phyloP scores from a whole-genome alignment of 92 coral and sea anemone genomes.

The Phenganax stokvisi region DNA sequence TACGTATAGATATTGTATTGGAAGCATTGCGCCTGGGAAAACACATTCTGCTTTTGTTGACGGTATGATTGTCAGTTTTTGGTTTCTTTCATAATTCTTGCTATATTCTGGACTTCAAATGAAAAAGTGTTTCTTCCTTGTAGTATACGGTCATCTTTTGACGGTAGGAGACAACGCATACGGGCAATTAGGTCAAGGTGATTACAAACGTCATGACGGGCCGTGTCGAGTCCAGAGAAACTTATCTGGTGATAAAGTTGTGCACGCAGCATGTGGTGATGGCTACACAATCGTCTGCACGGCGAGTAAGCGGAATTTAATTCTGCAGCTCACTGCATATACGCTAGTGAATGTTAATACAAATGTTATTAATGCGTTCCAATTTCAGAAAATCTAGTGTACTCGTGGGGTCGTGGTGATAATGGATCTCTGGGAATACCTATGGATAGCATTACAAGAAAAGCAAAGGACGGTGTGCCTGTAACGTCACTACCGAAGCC shows the following conservation, averaged over 20 bases:
- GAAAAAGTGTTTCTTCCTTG: neutral
- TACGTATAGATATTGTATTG: slow-evolving; percentile 60
- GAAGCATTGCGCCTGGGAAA: slow-evolving; percentile 74
- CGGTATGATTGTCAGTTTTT: slow-evolving; percentile 47
- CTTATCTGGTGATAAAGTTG: slow-evolving; percentile 74
- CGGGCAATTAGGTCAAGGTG: slow-evolving; percentile 93
- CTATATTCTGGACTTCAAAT: neutral
- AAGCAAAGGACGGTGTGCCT: slow-evolving; percentile 74
- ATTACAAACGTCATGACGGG: slow-evolving; percentile 77
- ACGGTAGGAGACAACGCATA: slow-evolving; percentile 84
- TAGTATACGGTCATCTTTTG: slow-evolving; percentile 87
- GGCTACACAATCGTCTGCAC: slow-evolving; percentile 90
- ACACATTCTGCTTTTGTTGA: slow-evolving; percentile 93
- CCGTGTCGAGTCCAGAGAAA: slow-evolving; percentile 79
- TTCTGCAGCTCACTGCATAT: neutral
- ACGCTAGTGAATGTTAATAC: neutral
- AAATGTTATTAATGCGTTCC: neutral
- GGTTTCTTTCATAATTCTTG: neutral
- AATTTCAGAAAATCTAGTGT: slow-evolving; percentile 72
- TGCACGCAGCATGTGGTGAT: slow-evolving; percentile 88
- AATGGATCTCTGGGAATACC: slow-evolving; percentile 90
- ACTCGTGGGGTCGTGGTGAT: slow-evolving; percentile 97
- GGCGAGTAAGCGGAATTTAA: slow-evolving; percentile 53
- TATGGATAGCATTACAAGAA: slow-evolving; percentile 58
- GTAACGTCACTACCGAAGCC: slow-evolving; percentile 90